Evolutionary conservation across 2,888 invertebrate species (phyloP), one percentile per base, ranked within the genome.

Genomic region (Agrochola litura): DNA sequence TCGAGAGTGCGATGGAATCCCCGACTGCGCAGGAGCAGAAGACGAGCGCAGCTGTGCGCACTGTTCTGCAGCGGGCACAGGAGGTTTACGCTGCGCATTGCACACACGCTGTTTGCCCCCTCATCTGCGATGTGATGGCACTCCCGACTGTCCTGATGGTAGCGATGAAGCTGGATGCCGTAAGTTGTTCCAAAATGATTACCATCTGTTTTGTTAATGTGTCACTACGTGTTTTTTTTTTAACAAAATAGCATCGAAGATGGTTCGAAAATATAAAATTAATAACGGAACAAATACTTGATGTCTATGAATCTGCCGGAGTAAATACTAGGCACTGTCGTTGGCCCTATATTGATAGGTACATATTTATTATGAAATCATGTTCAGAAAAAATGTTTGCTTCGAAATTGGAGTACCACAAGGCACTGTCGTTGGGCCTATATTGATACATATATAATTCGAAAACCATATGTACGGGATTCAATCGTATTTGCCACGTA

Each of bases 121-220:
- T 14, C 97, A 97, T 73, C 97, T 98, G 87, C 97, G 98, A 79
- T 99, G 99, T 92, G 98, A 99, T 90, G 99, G 99, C 70, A 97
- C 97, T 74, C 96, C 97, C 0, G 99, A 99, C 94, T 99, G 99
- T 90, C 98, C 98, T 0, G 98, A 99, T 92, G 98, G 98, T 54
- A 98, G 98, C 84, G 99, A 99, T 89, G 99, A 99, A 93, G 97
- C 98, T 89, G 98, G 98, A 86, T 99, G 99, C 92, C 95, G 99
- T 99, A 95, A 97, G 98, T 97, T 76, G 10, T 58, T 43, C 12
- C 6, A 81, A n/a, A 41, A 41, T 49, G 0, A 30, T 71, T 19
- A 70, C 22, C 10, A 19, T 19, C 6, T 10, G 3, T 19, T 46
- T 10, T 19, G 63, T 22, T n/a, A 22, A 63, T 6, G 46, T 46